Conservation (phyloP, 2,888 invertebrate genomes). For the Standfussiana lucernea region DNA sequence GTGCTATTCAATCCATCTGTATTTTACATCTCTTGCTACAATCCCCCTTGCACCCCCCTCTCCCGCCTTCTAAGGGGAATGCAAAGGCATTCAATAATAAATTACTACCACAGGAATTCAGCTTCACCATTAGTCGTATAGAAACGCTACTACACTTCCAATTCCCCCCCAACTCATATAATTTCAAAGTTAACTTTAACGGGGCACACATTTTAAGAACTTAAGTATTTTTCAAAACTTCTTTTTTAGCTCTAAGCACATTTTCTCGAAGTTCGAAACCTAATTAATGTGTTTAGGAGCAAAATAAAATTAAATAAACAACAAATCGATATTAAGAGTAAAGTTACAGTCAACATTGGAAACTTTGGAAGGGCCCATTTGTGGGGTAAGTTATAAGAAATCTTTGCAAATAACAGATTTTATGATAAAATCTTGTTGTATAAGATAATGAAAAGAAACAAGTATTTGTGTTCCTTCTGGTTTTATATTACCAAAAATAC, state of each 20-base stretch:
- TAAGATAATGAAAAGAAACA: no score
- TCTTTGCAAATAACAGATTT: background rate
- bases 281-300: slow-evolving; percentile 62
- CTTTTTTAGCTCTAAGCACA: slow-evolving; percentile 27
- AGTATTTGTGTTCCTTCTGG: no score
- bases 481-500: no score
- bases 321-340: slow-evolving; percentile 84
- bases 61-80: no score
- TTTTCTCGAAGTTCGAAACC: slow-evolving; percentile 43
- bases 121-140: slow-evolving; percentile 22
- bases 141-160: background rate
- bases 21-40: background rate
- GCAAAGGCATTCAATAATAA: no score
- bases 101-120: slow-evolving; percentile 10
- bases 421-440: slow-evolving; percentile 8
- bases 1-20: background rate
- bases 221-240: slow-evolving; percentile 45
- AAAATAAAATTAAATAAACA: slow-evolving; percentile 74
- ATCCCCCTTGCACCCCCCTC: background rate
- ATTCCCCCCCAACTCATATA: slow-evolving; percentile 24
- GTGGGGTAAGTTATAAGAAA: slow-evolving; percentile 67
- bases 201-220: slow-evolving; percentile 15
- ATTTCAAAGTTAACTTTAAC: slow-evolving; percentile 31
- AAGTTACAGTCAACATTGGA: slow-evolving; percentile 81
- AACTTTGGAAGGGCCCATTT: slow-evolving; percentile 80